These are phyloP conservation scores for Urocyon cinereoargenteus DNA, from an alignment of 2,797 vertebrate genomes.

Conservation along the genomic window DNA sequence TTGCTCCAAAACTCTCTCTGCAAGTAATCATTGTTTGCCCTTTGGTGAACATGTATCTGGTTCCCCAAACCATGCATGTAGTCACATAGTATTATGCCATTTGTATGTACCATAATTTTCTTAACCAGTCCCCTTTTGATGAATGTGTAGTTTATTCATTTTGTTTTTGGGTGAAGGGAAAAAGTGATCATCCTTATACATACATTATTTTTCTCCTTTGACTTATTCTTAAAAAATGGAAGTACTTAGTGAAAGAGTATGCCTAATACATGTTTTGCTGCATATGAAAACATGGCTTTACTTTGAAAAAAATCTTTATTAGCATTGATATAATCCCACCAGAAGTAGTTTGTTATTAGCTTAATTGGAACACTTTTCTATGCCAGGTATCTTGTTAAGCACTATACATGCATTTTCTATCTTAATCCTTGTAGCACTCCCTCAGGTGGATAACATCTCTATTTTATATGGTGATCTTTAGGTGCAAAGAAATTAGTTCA, in stretches of 20 bases:
- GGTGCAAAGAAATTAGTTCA: neutral
- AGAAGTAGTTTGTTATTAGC: constrained; percentile 28
- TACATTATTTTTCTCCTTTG: constrained; percentile 40
- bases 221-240: constrained; percentile 38
- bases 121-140: neutral
- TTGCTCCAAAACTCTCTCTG: constrained; percentile 3
- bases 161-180: neutral
- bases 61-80: neutral
- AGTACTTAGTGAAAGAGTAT: constrained; percentile 34
- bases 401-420: constrained; percentile 24
- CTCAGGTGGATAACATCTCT: neutral
- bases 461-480: constrained; percentile 21
- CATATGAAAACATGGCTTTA: neutral
- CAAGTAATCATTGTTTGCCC: neutral
- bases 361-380: neutral
- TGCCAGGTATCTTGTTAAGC: constrained; percentile 16
- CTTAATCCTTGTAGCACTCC: neutral
- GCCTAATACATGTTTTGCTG: constrained; percentile 47
- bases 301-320: constrained; percentile 29
- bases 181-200: neutral
- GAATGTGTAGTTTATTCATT: constrained; percentile 15
- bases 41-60: neutral
- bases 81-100: neutral
- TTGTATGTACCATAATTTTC: neutral
- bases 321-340: neutral